Conservation (phyloP, 2,113 vertebrate species). For the Hiodon tergisus region DNA sequence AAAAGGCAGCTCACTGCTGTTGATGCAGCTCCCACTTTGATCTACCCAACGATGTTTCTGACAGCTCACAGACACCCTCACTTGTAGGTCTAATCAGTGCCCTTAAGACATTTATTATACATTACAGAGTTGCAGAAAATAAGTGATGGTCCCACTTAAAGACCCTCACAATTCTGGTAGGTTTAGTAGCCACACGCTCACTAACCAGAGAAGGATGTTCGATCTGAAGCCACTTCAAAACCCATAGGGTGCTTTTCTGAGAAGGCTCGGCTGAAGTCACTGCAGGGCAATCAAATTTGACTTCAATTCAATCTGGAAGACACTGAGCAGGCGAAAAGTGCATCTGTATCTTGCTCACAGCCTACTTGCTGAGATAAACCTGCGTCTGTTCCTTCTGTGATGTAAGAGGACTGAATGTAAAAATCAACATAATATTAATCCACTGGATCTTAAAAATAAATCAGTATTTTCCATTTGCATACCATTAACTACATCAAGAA, state of each 20-base stretch:
- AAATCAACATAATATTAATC: background rate
- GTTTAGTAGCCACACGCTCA: conserved; percentile 5
- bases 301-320: background rate
- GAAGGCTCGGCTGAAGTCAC: conserved; percentile 8
- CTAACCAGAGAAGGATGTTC: conserved; percentile 20
- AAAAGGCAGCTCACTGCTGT: conserved; percentile 1
- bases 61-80: conserved; percentile 4
- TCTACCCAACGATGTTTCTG: conserved; percentile 1
- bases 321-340: conserved; percentile 5
- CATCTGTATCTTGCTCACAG: background rate
- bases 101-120: conserved; percentile 24
- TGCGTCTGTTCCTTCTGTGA: background rate
- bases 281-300: background rate
- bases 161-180: conserved; percentile 10
- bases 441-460: background rate
- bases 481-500: too few species aligned
- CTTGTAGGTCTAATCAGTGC: conserved; percentile 8
- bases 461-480: too few species aligned
- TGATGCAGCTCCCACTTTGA: conserved; percentile 18
- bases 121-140: conserved; percentile 1
- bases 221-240: conserved; percentile 17
- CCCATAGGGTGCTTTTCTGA: conserved; percentile 23
- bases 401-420: background rate
- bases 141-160: background rate
- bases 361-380: background rate